Base-by-base conservation (phyloP, 1,140 invertebrate genomes). In the Macrobrachium nipponense region DNA sequence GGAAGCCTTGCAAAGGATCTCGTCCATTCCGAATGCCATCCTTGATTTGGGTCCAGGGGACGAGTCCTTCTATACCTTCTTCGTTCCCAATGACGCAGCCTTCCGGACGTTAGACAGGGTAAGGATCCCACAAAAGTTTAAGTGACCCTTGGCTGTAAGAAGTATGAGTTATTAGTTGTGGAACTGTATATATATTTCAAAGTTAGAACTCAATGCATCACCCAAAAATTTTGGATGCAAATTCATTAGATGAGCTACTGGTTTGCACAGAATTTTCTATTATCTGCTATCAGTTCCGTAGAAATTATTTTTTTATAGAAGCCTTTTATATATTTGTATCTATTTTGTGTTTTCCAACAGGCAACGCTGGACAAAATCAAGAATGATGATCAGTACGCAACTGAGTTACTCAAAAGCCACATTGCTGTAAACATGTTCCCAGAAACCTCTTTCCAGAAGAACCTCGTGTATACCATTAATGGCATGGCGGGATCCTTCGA, bases 31-130 rank as follows among this genome's bases (percentile, higher is more conserved):
- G 15, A 90, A 91, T 0, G 59, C 90, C 27, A 89, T 90, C 12
- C 88, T 92, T 61, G 89, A 89, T 61, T 80, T 90, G 27, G 87
- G 87, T n/a, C 85, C 80, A 0, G 76, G 85, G n/a, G 86, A 89
- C 17, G 87, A 89, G 36, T 89, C 89, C 10, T 90, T 91, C 5
- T 92, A 91, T 80, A 93, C 93, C 7, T 91, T 93, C 17, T 92
- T 93, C 68, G 92, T 92, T 4, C 93, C 93, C 5, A 91, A 91
- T 8, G 92, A 93, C 86, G 88, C 90, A 18, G 93, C 93, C 27
- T 92, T 93, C 87, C 87, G 87, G 15, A 89, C 90, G 64, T 51
- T 92, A 15, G 90, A 90, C 17, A 23, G 17, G 15, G 36, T 59
- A 79, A n/a, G 20, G 23, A 44, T 36, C 23, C 64, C 10, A 64